phyloP scores from a whole-genome alignment of 1,140 invertebrate genomes.

The Vanessa tameamea region DNA sequence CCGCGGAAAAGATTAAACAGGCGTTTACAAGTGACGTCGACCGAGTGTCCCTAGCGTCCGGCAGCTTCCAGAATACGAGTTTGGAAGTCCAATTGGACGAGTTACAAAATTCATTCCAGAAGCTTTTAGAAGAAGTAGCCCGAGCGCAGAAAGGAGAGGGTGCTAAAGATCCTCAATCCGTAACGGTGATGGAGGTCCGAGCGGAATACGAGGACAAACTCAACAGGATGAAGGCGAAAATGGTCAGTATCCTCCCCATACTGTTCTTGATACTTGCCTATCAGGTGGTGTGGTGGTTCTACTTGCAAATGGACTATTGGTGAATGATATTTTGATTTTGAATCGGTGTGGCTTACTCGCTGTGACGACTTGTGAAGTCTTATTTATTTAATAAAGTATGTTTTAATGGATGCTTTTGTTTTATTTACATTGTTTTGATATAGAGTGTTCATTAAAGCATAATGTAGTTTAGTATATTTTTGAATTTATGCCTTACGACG shows the following conservation, averaged over 20 bases:
- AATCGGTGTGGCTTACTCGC: conserved; percentile 49
- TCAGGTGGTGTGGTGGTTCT: conserved; percentile 76
- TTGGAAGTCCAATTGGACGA: conserved; percentile 67
- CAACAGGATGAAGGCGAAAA: conserved; percentile 85
- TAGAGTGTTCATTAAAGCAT: conserved; percentile 64
- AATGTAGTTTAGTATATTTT: conserved; percentile 35
- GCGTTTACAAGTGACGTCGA: conserved; percentile 60
- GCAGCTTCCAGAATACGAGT: conserved; percentile 59
- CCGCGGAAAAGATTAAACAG: conserved; percentile 67
- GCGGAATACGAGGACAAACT: conserved; percentile 85
- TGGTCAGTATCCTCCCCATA: conserved; percentile 82
- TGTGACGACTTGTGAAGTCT: conserved; percentile 59
- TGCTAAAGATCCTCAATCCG: conserved; percentile 45
- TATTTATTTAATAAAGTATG: conserved; percentile 69
- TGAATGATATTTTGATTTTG: conserved; percentile 15
- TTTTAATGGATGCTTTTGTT: conserved; percentile 56
- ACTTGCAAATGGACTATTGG: conserved; percentile 69
- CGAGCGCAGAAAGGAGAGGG: conserved; percentile 63
- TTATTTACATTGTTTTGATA: conserved; percentile 58
- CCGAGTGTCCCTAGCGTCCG: conserved; percentile 49
- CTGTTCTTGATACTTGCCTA: conserved; percentile 73
- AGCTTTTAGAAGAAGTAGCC: conserved; percentile 61
- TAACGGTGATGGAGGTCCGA: conserved; percentile 80
- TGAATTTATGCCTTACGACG: conserved; percentile 33
- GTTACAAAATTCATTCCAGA: conserved; percentile 64